Percentiles rank a stretch among this genome's conserved stretches.
Evolutionary conservation across 2,888 invertebrate species (phyloP).

Genomic region (Temnothorax ravouxi): DNA sequence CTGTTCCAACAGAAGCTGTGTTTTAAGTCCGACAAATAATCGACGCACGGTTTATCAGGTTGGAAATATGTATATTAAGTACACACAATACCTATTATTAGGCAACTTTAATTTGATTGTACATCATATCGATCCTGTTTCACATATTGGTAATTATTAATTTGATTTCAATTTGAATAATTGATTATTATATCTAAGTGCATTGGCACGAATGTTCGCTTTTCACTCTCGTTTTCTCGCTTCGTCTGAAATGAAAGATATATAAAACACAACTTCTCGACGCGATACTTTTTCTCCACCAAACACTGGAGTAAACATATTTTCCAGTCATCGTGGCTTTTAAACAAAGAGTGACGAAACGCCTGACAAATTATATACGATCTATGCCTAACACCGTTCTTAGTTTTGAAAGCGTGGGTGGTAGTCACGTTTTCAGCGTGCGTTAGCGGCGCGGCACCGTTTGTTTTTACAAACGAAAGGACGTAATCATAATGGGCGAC

Average conservation of each 20-base stretch:
- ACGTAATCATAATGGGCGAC: conserved; percentile 81
- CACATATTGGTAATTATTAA: too few species aligned
- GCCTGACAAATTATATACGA: conserved; percentile 1
- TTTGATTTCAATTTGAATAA: too few species aligned
- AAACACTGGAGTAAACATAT: neutral
- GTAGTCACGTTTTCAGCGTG: conserved; percentile 57
- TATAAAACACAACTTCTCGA: neutral
- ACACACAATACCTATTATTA: too few species aligned
- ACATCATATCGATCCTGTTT: too few species aligned
- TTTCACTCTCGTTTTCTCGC: neutral
- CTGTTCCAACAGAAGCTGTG: too few species aligned
- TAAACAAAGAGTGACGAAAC: neutral
- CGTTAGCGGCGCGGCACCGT: conserved; percentile 57
- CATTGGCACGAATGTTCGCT: neutral
- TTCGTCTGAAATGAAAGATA: neutral
- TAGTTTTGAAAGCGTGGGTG: conserved; percentile 43
- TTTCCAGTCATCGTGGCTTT: neutral
- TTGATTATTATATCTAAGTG: too few species aligned
- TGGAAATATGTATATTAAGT: too few species aligned
- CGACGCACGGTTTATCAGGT: too few species aligned
- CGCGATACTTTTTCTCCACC: neutral
- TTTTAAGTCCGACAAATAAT: too few species aligned
- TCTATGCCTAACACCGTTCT: conserved; percentile 37
- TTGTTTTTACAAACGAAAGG: conserved; percentile 78
- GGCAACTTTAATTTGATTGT: too few species aligned